Conservation (phyloP, 2,113 vertebrate genomes). For the Corythornis cristatus region DNA sequence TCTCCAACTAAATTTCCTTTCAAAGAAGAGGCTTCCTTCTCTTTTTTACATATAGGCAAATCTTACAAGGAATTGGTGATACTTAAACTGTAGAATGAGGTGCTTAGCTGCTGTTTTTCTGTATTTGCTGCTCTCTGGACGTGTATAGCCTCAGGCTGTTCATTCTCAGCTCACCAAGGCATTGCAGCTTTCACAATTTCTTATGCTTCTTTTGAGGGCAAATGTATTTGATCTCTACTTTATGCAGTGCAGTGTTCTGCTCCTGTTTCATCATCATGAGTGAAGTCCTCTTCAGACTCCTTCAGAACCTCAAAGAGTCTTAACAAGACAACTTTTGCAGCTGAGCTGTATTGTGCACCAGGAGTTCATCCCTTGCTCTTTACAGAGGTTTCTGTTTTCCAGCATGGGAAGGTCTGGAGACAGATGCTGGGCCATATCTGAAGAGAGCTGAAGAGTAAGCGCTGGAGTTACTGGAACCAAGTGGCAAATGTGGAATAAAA, state of each 20-base stretch:
- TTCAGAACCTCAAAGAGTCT: neutral
- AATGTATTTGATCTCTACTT: constrained; percentile 39
- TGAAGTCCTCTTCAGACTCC: constrained; percentile 23
- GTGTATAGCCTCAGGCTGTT: constrained; percentile 50
- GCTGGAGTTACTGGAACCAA: neutral
- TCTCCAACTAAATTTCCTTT: neutral
- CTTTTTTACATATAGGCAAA: neutral
- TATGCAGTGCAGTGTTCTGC: constrained; percentile 10
- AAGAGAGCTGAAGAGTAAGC: neutral
- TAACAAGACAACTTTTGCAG: neutral
- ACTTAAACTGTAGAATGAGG: neutral
- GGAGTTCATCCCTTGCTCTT: neutral
- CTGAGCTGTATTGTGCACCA: neutral
- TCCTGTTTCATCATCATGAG: constrained; percentile 7
- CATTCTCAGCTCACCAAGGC: neutral
- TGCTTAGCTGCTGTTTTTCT: neutral
- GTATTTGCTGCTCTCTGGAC: constrained; percentile 26
- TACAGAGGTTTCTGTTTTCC: neutral
- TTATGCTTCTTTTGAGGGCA: constrained; percentile 28
- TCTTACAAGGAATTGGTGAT: neutral
- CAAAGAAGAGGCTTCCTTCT: neutral
- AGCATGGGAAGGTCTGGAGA: neutral
- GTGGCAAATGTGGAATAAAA: neutral
- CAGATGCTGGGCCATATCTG: neutral
- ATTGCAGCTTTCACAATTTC: constrained; percentile 18